phyloP scores from a whole-genome alignment of 2,113 vertebrate genomes.

The Psittacula cyanocephala region DNA sequence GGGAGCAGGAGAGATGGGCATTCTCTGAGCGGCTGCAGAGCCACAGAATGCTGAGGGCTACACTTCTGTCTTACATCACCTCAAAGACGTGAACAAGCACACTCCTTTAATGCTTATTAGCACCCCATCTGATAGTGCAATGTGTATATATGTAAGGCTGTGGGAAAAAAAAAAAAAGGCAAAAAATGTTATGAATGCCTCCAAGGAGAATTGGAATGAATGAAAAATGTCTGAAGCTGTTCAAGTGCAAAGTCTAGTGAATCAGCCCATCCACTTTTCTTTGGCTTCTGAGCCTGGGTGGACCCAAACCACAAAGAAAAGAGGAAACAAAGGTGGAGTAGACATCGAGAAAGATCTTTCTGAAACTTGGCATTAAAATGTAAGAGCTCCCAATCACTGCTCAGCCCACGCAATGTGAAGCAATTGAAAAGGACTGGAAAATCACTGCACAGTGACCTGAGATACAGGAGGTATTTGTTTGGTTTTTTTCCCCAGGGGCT shows the following conservation, averaged over 20 bases:
- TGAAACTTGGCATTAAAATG: constrained; percentile 43
- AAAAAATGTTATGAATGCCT: constrained; percentile 38
- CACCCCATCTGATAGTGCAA: background rate
- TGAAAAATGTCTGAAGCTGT: constrained; percentile 11
- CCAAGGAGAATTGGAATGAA: constrained; percentile 32
- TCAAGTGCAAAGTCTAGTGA: constrained; percentile 31
- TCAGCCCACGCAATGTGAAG: constrained; percentile 37
- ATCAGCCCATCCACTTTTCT: constrained; percentile 27
- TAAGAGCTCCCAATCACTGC: background rate
- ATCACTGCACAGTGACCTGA: background rate
- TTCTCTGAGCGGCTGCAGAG: background rate
- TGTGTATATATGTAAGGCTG: background rate
- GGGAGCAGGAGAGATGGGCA: background rate
- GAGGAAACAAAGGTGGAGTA: constrained; percentile 55
- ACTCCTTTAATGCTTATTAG: constrained; percentile 1
- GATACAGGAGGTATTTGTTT: background rate
- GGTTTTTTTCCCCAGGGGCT: background rate
- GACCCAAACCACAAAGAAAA: constrained; percentile 54
- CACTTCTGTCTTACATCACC: constrained; percentile 10
- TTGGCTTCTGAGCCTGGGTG: constrained; percentile 32
- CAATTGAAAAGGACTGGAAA: constrained; percentile 39
- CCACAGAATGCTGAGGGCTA: background rate
- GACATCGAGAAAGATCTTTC: constrained; percentile 34
- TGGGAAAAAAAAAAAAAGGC: background rate
- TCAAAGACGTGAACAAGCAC: background rate